Evolutionary conservation across 1,140 invertebrate genomes (phyloP), one percentile per base, ranked within the genome.

Genomic region (Nixonia krombeini): DNA sequence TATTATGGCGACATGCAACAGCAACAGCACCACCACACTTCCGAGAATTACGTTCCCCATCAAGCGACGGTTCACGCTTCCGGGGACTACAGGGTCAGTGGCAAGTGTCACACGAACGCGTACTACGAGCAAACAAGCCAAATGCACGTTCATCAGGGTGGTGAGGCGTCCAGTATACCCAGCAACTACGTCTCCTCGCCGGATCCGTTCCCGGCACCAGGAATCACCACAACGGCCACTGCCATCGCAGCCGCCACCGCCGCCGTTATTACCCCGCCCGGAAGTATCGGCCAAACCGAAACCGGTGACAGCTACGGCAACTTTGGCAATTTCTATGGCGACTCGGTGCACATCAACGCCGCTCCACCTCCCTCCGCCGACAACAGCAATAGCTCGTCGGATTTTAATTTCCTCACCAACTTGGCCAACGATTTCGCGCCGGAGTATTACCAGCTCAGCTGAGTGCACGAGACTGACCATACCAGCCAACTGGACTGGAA

Each of bases 381-480:
- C 64, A 94, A 94, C 81, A 94, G 92, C 66, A 95, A 95, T 75
- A 94, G 92, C 74, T 95, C 93, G 0, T 94, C 94, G 5, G 94
- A 96, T 76, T 96, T 96, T 80, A 95, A 96, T 80, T 96, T 96
- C 74, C 87, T 96, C 29, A 94, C 93, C 74, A 96, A 94, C 76
- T 86, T 96, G 70, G 93, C 94, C 45, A 95, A 94, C 81, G 94
- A 96, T 74, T 96, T 95, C 78, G 93, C 92, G 0, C 94, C 94
- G 0, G 94, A 96, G 80, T 96, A 96, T 79, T 96, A 96, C 85
- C 92, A 93, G 82, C 91, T 94, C 50, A 85, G 84, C 77, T 85
- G 83, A 85, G 83, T 79, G 46, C 66, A 81, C 65, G 82, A 84
- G 68, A 72, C 62, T 37, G 76, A 79, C 44, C 75, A 74, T 63